Evolutionary conservation across 2,113 vertebrate genomes (phyloP).

Genomic region (Rallus limicola): DNA sequence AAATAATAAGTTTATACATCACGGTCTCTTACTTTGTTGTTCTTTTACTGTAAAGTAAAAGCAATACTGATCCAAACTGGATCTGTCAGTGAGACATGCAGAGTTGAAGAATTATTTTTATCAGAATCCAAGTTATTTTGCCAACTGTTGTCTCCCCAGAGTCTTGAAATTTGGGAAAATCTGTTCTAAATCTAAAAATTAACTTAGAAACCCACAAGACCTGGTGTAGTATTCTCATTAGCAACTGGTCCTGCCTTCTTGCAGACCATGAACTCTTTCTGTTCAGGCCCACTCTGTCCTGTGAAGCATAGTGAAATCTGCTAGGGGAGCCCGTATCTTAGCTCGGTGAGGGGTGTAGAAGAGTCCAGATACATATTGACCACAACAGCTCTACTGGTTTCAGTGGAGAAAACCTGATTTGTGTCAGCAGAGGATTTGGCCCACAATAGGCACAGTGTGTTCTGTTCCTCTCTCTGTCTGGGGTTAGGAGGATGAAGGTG

Average conservation of each 20-base stretch:
- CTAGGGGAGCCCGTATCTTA: background rate
- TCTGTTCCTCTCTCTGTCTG: constrained; percentile 14
- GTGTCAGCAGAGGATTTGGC: background rate
- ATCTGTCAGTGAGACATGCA: background rate
- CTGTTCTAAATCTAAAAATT: background rate
- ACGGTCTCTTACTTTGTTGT: background rate
- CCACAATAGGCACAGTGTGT: constrained; percentile 29
- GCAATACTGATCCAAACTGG: background rate
- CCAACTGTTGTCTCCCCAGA: background rate
- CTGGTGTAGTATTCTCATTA: background rate
- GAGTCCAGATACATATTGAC: background rate
- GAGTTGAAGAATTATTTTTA: background rate
- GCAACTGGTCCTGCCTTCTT: background rate
- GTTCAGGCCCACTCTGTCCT: background rate
- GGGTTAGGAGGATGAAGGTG: constrained; percentile 20
- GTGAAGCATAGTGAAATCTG: background rate
- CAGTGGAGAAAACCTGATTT: background rate
- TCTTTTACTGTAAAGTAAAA: background rate
- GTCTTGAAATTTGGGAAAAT: background rate
- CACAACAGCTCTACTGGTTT: background rate
- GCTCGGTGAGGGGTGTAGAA: background rate
- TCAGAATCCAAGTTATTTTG: background rate
- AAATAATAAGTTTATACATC: background rate
- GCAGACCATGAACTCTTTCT: background rate
- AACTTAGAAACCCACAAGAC: background rate